Evolutionary conservation across 1,140 invertebrate species (phyloP), one percentile per base, ranked within the genome.

Genomic region (Papilio xuthus): DNA sequence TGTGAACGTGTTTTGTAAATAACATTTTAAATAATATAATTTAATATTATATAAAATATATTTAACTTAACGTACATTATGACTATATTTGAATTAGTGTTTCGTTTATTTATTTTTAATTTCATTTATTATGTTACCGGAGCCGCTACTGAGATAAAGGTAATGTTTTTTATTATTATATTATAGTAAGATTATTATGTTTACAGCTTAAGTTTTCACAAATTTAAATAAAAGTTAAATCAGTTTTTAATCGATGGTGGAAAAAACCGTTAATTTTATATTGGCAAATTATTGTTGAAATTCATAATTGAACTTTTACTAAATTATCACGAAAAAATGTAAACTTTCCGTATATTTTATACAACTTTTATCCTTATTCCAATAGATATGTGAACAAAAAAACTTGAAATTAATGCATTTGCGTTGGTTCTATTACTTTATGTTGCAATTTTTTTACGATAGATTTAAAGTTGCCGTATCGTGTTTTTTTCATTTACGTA

Each of bases 71-170:
- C 80, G 80, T 80, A 81, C 90, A 91, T 86, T 89, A 93, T 93
- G 90, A 84, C 87, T 90, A 86, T 87, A 80, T 86, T 88, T 90
- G 84, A 85, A 83, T 80, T 90, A 82, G 89, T 91, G 87, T 74
- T 87, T 83, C 82, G 85, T 87, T 85, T 92, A 85, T 85, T 91
- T 85, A 86, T 86, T 84, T 50, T 91, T 60, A 88, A 89, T 83
- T 79, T 88, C 86, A 85, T 89, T 85, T 89, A 85, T 85, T 83
- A 84, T 79, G 85, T 86, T 80, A 82, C 60, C 75, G 89, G 88
- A 79, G 87, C 87, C 77, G 86, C 83, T 81, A 79, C 86, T 63
- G 86, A 89, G 53, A 81, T 86, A 78, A 91, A 92, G 90, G 91
- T 93, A 90, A 87, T 80, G 79, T 41, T 79, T 76, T 70, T 78